These are phyloP conservation scores for Trissolcus brochymenae DNA, from an alignment of 2,888 invertebrate genomes.

Conservation along the genomic window DNA sequence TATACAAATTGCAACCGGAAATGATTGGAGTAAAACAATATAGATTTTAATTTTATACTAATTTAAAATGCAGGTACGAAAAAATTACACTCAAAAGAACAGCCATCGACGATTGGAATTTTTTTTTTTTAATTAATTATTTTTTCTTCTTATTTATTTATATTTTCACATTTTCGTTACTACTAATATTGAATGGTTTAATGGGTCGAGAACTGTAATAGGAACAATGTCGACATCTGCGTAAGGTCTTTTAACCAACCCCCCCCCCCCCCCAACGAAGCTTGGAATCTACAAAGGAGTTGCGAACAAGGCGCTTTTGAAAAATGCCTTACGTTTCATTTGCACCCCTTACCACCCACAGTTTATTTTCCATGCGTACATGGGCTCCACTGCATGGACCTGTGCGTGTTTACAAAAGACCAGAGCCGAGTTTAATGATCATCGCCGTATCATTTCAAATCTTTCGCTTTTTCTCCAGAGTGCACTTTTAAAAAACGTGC, in stretches of 20 bases:
- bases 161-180: background rate
- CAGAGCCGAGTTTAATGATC: constrained; percentile 43
- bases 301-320: constrained; percentile 28
- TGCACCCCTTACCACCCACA: constrained; percentile 27
- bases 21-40: too few species aligned
- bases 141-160: background rate
- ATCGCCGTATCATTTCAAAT: constrained; percentile 18
- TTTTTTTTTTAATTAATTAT: too few species aligned
- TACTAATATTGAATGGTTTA: constrained; percentile 1
- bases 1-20: too few species aligned
- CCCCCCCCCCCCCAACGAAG: constrained; percentile 30
- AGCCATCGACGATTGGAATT: too few species aligned
- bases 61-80: too few species aligned
- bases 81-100: too few species aligned
- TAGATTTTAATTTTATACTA: too few species aligned
- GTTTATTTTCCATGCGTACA: constrained; percentile 18
- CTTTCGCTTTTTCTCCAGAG: background rate
- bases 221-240: constrained; percentile 38
- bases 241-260: constrained; percentile 18
- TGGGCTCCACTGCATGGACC: constrained; percentile 7
- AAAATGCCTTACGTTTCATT: constrained; percentile 40
- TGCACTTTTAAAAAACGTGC: too few species aligned
- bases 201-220: constrained; percentile 17
- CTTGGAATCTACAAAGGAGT: constrained; percentile 26
- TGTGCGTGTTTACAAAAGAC: constrained; percentile 12